Evolutionary conservation across 2,113 vertebrate species (phyloP).

Genomic region (Girardinichthys multiradiatus): DNA sequence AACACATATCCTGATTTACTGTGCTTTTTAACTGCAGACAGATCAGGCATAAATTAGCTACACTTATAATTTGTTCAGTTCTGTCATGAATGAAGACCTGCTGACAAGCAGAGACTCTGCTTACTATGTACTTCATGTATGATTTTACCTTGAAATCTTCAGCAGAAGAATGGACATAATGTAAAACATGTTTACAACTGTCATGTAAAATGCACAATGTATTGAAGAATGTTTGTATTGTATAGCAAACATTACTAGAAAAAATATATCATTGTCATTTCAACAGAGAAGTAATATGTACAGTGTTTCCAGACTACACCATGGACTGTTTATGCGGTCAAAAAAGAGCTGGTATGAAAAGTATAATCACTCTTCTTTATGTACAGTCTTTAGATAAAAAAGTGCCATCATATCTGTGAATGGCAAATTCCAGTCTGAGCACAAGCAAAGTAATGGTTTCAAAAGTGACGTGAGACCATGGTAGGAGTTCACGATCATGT

Average conservation of each 20-base stretch:
- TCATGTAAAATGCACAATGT: not conserved
- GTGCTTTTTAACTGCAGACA: slow-evolving; percentile 13
- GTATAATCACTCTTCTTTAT: not conserved
- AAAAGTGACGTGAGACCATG: too few species aligned
- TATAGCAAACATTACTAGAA: not conserved
- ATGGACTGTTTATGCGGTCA: not conserved
- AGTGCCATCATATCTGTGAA: not conserved
- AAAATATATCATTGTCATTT: not conserved
- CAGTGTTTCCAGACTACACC: not conserved
- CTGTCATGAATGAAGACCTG: slow-evolving; percentile 16
- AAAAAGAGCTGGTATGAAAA: not conserved
- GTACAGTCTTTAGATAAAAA: not conserved
- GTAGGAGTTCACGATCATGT: not conserved
- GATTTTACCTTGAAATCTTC: not conserved
- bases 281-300: not conserved
- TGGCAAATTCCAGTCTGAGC: too few species aligned
- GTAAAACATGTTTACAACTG: not conserved
- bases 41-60: not conserved
- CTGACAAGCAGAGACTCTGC: slow-evolving; percentile 22
- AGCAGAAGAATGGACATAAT: not conserved
- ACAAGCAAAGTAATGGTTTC: too few species aligned
- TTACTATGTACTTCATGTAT: not conserved
- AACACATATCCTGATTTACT: slow-evolving; percentile 4
- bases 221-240: not conserved
- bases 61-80: slow-evolving; percentile 9